A percentile compares a stretch with the other conserved stretches of the same genome.
Evolutionary conservation across 2,113 vertebrate genomes (phyloP).

Genomic region (Leucopternis melanops): DNA sequence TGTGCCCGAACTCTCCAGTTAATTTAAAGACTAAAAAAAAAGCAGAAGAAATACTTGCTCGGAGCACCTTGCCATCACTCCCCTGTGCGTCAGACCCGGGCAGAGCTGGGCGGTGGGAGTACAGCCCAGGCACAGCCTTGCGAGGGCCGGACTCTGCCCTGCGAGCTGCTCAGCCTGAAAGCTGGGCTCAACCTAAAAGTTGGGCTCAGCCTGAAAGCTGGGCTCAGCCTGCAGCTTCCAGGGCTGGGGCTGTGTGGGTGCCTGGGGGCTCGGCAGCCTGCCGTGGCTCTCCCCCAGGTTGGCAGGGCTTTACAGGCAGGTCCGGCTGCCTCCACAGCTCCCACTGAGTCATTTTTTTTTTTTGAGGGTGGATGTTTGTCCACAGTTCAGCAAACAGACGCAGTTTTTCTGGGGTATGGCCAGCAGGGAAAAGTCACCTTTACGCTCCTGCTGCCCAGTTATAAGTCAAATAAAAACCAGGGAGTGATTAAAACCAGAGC

Average conservation of each 20-base stretch:
- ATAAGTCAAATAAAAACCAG: not conserved
- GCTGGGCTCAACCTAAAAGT: not conserved
- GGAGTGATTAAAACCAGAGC: not conserved
- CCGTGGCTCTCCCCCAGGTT: not conserved
- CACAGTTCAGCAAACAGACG: not conserved
- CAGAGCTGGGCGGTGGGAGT: not conserved
- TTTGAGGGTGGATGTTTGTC: not conserved
- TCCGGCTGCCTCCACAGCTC: not conserved
- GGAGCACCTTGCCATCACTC: not conserved
- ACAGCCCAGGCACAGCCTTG: not conserved
- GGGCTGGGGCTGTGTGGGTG: no score
- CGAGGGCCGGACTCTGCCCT: not conserved
- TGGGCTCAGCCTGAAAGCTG: not conserved
- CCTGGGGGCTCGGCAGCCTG: no score
- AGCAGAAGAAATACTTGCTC: not conserved
- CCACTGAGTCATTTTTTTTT: not conserved
- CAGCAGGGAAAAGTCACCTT: not conserved
- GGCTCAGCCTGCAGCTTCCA: not conserved
- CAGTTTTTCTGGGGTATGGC: not conserved
- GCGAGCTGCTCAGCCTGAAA: not conserved
- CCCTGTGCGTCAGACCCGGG: accelerated
- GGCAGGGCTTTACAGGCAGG: not conserved
- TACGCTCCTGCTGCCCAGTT: not conserved
- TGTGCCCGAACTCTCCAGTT: not conserved
- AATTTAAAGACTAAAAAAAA: not conserved